Conservation (phyloP, 2,888 invertebrate species). For the Rotaria macrura region DNA sequence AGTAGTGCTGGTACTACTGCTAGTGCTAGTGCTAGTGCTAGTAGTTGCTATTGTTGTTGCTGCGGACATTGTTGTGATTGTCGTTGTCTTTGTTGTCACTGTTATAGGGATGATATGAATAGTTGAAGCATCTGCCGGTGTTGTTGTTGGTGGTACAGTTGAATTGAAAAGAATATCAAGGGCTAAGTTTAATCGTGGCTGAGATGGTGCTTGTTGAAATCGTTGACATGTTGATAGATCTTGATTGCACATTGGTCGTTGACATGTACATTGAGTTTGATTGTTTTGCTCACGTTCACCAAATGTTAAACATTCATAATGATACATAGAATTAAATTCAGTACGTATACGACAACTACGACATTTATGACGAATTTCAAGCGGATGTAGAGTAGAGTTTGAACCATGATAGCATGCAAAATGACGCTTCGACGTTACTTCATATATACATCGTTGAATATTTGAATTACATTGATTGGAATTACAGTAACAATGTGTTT, state of each 20-base stretch:
- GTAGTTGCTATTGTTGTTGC: background rate
- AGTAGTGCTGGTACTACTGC: background rate
- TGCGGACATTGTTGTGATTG: no score
- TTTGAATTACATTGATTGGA: constrained; percentile 12
- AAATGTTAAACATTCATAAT: constrained; percentile 22
- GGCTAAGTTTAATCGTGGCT: background rate
- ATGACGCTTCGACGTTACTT: background rate
- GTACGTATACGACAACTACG: background rate
- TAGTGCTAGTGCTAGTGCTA: background rate
- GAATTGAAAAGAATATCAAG: background rate
- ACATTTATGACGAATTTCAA: background rate
- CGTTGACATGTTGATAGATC: background rate
- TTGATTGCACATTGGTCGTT: background rate
- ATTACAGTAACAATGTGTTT: constrained; percentile 12
- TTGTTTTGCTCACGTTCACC: background rate
- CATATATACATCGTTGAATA: constrained; percentile 13
- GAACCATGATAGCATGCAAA: background rate
- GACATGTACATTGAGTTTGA: background rate
- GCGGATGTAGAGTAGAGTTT: background rate
- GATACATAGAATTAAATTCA: background rate
- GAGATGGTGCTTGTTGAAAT: background rate
- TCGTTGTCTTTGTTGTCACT: background rate
- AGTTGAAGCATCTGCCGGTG: background rate
- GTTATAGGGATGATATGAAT: background rate
- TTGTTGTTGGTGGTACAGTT: background rate